Conservation (phyloP, 2,888 invertebrate species). For the Xiphydria camelus region DNA sequence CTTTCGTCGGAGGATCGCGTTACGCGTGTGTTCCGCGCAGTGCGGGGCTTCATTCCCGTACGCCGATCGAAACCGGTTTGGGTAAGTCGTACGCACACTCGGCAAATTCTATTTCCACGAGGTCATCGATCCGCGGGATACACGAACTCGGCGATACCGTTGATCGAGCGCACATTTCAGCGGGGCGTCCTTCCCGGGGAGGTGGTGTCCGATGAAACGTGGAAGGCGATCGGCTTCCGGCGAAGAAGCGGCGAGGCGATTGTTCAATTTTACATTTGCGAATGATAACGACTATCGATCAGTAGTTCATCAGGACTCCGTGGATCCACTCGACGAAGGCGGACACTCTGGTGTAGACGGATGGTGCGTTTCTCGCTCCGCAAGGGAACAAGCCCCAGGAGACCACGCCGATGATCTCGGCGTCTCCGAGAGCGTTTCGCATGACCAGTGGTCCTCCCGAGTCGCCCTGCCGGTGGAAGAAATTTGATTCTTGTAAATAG, state of each 20-base stretch:
- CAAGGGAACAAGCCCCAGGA: slow-evolving; percentile 56
- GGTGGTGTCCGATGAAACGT: slow-evolving; percentile 71
- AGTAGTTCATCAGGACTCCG: slow-evolving; percentile 30
- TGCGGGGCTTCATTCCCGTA: too few species aligned
- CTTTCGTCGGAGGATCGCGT: too few species aligned
- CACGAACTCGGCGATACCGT: too few species aligned
- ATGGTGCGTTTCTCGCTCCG: slow-evolving; percentile 46
- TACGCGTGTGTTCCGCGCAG: too few species aligned
- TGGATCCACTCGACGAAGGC: slow-evolving; percentile 49
- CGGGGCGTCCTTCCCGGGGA: slow-evolving; percentile 71
- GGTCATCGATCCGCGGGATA: too few species aligned
- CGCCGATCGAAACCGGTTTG: too few species aligned
- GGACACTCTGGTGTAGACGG: slow-evolving; percentile 52
- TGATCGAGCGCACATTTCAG: too few species aligned
- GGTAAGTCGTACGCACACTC: too few species aligned
- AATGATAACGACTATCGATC: slow-evolving; percentile 4
- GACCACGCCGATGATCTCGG: slow-evolving; percentile 50
- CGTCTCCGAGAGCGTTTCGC: slow-evolving; percentile 35
- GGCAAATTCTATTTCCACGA: too few species aligned
- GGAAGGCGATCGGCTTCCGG: slow-evolving; percentile 57
- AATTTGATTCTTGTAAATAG: too few species aligned
- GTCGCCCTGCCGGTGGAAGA: slow-evolving; percentile 56
- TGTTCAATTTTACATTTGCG: too few species aligned
- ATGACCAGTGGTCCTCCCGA: slow-evolving; percentile 53
- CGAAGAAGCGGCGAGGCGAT: slow-evolving; percentile 54